Conservation (phyloP, 2,797 vertebrate genomes). For the Argya squamiceps region DNA sequence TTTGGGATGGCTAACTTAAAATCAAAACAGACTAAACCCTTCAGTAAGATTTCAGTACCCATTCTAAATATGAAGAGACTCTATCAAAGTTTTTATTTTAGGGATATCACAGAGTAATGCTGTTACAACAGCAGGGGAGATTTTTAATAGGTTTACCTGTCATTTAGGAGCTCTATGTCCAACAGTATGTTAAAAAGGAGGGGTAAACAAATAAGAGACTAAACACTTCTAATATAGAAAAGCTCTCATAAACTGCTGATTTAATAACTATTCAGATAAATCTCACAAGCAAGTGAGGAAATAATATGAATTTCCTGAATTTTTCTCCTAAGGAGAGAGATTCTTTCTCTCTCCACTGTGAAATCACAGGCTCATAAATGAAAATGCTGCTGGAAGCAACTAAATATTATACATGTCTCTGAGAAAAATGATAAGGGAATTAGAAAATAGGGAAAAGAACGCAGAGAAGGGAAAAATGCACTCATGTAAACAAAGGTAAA, state of each 20-base stretch:
- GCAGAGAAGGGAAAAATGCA: neutral
- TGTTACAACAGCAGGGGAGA: neutral
- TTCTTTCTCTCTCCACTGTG: neutral
- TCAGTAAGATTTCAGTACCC: neutral
- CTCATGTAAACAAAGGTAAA: neutral
- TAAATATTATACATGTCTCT: neutral
- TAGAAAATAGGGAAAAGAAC: neutral
- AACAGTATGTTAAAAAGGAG: neutral
- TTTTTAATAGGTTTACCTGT: neutral
- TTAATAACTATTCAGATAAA: slow-evolving; percentile 28
- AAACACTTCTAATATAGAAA: neutral
- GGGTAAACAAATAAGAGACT: neutral
- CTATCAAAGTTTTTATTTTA: neutral
- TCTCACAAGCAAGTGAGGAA: slow-evolving; percentile 34
- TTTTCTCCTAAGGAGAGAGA: neutral
- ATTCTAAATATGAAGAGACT: neutral
- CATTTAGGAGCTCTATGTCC: neutral
- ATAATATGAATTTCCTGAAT: slow-evolving; percentile 10
- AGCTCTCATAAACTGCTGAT: neutral
- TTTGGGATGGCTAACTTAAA: neutral
- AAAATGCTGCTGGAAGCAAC: slow-evolving; percentile 6
- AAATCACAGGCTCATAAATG: neutral
- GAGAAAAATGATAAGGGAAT: neutral
- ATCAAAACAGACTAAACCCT: neutral
- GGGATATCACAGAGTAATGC: neutral